Base-by-base conservation (phyloP, 2,113 vertebrate species). In the Crotalus horridus region DNA sequence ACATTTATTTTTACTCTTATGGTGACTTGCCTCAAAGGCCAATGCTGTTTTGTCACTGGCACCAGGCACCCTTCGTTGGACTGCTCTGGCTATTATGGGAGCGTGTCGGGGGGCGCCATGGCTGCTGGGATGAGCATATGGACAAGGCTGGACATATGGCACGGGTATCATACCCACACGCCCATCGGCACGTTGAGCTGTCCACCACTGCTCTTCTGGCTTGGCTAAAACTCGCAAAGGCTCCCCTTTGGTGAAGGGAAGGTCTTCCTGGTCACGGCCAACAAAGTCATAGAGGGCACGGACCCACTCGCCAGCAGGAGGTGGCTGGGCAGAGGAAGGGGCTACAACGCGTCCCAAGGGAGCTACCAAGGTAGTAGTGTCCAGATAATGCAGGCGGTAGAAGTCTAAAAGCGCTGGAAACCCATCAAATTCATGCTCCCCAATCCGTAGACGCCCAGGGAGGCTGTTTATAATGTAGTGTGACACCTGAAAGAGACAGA, bases 51-150 rank as follows among this genome's bases (percentile, higher is more conserved):
- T 7, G 59, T 15, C 48, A 12, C 88, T 91, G n/a, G 94, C 92
- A 64, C 93, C 93, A 6, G 94, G 94, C 54, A 94, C 94, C 55
- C 94, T 74, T 51, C 94, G 86, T 51, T 93, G 94, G 20, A 94
- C 90, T 1, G 88, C 94, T n/a, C 94, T 88, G 2, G 94, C 94
- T 81, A 94, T 43, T 39, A 94, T 55, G 0, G 94, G 94, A 43
- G 92, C 87, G 0, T 94, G 93, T 86, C 58, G 90, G 2, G 92
- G 69, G 24, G 89, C 58, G 1, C 87, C 90, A 0, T 91, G 90
- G 55, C 87, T 89, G 74, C 93, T 93, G 33, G 93, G 93, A 51
- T 93, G 90, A 51, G 93, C 87, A 12, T 93, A 93, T 4, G 93
- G 64, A 33, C 20, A 91, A 26, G 33, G 89, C 87, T 93, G 93